Base-by-base conservation (phyloP, 2,113 vertebrate species). In the Cyphomyrus discorhynchus region DNA sequence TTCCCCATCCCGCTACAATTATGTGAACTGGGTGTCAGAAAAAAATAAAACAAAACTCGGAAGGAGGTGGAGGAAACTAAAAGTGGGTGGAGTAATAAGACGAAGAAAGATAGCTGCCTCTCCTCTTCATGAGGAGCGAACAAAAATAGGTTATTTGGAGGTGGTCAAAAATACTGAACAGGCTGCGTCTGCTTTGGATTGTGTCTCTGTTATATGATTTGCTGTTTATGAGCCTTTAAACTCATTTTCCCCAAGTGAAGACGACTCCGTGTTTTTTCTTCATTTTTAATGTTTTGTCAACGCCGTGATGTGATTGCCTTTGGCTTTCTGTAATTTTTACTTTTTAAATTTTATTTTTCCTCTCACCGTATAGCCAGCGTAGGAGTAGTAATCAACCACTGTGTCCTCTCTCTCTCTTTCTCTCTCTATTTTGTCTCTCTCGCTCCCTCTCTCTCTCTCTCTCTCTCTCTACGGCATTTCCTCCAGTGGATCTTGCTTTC, bases 241-340 rank as follows among this genome's bases (percentile, higher is more conserved):
- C 82, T 83, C 0, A 83, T 83, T 83, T 45, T 46, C 3, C 39
- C 21, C 45, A 45, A 46, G 42, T 84, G 42, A 84, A 47, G 42
- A 47, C 82, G 19, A 84, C 39, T 47, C 45, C 7, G 21, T 84
- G 70, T n/a, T 77, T 77, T 31, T 77, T 77, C 3, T 77, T 39
- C 2, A 77, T 80, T 80, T 35, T 80, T 80, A 80, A 17, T 87
- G 27, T 53, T 53, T 52, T 53, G 88, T 58, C 21, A 90, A 56
- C 11, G 15, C 53, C 47, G 89, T 89, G 86, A 91, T 90, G 91
- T 93, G 92, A 93, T 88, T 87, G 83, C 87, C 87, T 89, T 92
- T 49, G 45, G 49, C 52, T 90, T 89, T 85, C 35, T 89, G 86
- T 83, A 77, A 80, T 56, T 89, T 89, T 80, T 89, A 88, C 88